Conservation (phyloP, 2,797 vertebrate species). For the Aplochiton taeniatus region DNA sequence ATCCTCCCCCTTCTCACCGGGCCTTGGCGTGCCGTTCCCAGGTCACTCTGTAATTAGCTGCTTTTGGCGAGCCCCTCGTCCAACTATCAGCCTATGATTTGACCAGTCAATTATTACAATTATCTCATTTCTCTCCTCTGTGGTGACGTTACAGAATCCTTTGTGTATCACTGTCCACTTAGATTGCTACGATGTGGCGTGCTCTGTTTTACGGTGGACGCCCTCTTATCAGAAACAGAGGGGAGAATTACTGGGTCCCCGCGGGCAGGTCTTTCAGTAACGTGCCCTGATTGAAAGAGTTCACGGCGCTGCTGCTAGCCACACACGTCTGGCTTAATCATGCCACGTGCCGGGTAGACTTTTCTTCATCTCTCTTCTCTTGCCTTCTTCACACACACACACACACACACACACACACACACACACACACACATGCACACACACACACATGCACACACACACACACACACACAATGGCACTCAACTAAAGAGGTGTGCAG, state of each 20-base stretch:
- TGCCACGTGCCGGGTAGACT: background rate
- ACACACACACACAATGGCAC: conserved; percentile 7
- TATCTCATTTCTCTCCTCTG: conserved; percentile 30
- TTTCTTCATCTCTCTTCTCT: conserved; percentile 26
- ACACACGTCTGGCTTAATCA: conserved; percentile 9
- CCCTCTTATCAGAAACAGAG: too few species aligned
- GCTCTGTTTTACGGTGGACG: conserved; percentile 16
- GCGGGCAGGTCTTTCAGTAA: conserved; percentile 21
- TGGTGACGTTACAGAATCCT: conserved; percentile 16
- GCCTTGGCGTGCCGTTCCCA: background rate
- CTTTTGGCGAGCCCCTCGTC: too few species aligned
- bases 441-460: background rate
- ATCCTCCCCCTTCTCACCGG: conserved; percentile 30
- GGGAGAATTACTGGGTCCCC: conserved; percentile 34
- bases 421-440: conserved; percentile 10
- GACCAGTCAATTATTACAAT: conserved; percentile 59
- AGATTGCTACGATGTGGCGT: conserved; percentile 24
- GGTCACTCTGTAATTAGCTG: too few species aligned
- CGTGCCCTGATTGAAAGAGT: conserved; percentile 8
- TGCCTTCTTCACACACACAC: conserved; percentile 14
- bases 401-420: background rate
- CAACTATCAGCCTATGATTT: conserved; percentile 1
- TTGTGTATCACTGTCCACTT: conserved; percentile 33
- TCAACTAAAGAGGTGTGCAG: background rate
- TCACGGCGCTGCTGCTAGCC: too few species aligned